Evolutionary conservation across 1,140 invertebrate genomes (phyloP).

Genomic region (Trichonephila clavipes): DNA sequence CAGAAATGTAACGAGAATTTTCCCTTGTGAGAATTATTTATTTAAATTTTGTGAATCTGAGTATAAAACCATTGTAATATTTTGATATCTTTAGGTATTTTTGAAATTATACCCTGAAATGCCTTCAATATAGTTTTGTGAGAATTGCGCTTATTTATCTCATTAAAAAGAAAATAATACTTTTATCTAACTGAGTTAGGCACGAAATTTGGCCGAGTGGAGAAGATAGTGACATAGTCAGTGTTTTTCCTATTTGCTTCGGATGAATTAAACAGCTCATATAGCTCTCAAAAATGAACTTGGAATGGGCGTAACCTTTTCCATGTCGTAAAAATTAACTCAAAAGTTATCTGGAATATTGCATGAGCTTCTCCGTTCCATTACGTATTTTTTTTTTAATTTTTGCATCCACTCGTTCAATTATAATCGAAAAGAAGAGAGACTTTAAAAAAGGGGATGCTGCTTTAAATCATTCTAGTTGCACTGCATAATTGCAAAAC

Average conservation of each 20-base stretch:
- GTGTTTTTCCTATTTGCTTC: background rate
- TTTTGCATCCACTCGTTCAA: background rate
- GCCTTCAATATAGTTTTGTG: too few relatives aligned
- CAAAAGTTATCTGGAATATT: background rate
- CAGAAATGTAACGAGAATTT: too few relatives aligned
- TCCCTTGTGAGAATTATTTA: too few relatives aligned
- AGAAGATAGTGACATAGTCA: background rate
- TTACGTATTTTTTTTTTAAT: background rate
- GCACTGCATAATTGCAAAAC: background rate
- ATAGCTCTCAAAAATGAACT: background rate
- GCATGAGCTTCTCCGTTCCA: background rate
- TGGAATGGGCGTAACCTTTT: constrained; percentile 13
- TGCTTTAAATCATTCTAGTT: background rate
- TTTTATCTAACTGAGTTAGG: too few relatives aligned
- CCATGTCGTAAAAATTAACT: background rate
- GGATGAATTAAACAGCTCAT: background rate
- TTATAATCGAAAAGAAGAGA: background rate
- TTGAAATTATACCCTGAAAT: too few relatives aligned
- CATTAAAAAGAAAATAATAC: too few relatives aligned
- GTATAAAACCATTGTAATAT: too few relatives aligned
- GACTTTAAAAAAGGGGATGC: background rate
- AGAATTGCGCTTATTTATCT: too few relatives aligned
- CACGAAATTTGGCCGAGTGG: background rate
- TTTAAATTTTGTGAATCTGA: too few relatives aligned
- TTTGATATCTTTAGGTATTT: too few relatives aligned